phyloP scores from a whole-genome alignment of 92 coral and sea anemone genomes.

The Epizoanthus fatuus region DNA sequence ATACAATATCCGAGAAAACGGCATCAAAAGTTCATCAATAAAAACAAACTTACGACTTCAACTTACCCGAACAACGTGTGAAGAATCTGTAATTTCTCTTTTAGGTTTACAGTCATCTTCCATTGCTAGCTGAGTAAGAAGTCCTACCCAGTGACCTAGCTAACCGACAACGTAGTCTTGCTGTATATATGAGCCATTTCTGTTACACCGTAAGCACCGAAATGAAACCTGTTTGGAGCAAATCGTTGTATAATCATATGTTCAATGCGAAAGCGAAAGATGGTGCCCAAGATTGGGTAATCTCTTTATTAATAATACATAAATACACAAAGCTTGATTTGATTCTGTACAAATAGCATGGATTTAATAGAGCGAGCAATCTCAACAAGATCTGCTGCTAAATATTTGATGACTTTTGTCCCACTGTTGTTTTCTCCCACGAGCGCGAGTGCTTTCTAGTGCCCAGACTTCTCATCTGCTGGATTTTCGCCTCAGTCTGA shows the following conservation, averaged over 20 bases:
- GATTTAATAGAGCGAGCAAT: constrained; percentile 9
- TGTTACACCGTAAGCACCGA: neutral
- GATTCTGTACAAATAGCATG: constrained; percentile 28
- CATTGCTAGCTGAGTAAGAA: neutral
- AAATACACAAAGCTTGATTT: constrained; percentile 10
- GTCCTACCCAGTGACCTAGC: neutral
- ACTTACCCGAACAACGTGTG: constrained; percentile 91
- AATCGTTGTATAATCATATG: neutral
- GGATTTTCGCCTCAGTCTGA: no score
- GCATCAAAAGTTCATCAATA: neutral
- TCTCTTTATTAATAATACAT: constrained; percentile 21
- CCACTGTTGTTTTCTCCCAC: neutral
- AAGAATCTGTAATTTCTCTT: constrained; percentile 81
- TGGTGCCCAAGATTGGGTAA: constrained; percentile 31
- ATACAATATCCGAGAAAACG: neutral
- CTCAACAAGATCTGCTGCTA: neutral
- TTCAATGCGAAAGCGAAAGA: constrained; percentile 1
- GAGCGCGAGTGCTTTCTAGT: neutral
- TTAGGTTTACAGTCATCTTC: constrained; percentile 71
- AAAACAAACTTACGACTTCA: neutral
- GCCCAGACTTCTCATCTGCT: neutral
- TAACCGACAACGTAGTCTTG: neutral
- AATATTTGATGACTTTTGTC: constrained; percentile 37
- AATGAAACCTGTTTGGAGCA: no score
- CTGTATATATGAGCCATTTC: neutral